Evolutionary conservation across 2,888 invertebrate species (phyloP).

Genomic region (Macaria liturata): DNA sequence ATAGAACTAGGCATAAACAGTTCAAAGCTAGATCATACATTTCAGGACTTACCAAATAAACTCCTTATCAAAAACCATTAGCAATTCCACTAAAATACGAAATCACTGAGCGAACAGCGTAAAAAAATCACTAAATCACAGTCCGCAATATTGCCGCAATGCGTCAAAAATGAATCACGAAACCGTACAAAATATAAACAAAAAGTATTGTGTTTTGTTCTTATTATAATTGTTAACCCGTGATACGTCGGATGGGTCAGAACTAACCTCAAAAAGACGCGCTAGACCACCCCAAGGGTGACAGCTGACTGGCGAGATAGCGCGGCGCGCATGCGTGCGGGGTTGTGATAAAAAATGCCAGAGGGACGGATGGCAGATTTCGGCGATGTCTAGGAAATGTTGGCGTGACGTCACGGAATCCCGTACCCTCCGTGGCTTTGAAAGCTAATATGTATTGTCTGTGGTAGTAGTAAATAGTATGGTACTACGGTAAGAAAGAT

Average conservation of each 20-base stretch:
- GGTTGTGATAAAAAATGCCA: conserved; percentile 34
- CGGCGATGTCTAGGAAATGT: neutral
- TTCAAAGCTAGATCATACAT: too few relatives aligned
- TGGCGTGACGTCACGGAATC: conserved; percentile 1
- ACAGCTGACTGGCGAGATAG: conserved; percentile 61
- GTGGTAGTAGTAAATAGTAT: too few relatives aligned
- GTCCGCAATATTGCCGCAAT: conserved; percentile 6
- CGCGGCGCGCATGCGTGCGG: conserved; percentile 54
- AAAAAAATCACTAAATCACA: conserved; percentile 2
- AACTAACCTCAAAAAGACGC: conserved; percentile 22
- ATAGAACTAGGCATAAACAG: neutral
- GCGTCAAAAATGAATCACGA: conserved; percentile 11
- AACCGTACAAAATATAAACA: conserved; percentile 2
- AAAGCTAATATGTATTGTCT: too few relatives aligned
- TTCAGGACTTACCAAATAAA: conserved; percentile 7
- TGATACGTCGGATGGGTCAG: conserved; percentile 9
- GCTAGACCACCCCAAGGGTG: conserved; percentile 34
- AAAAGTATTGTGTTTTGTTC: conserved; percentile 10
- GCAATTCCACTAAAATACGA: neutral
- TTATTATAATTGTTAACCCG: conserved; percentile 24
- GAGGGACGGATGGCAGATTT: conserved; percentile 1
- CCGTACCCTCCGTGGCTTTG: too few relatives aligned
- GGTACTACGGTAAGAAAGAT: too few relatives aligned
- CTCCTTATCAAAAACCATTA: neutral
- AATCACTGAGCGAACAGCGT: neutral